Percentiles rank a stretch among this genome's conserved stretches.
These are phyloP conservation scores for Bubo blakistoni DNA, from an alignment of 2,113 vertebrate species.

Conservation along the genomic window DNA sequence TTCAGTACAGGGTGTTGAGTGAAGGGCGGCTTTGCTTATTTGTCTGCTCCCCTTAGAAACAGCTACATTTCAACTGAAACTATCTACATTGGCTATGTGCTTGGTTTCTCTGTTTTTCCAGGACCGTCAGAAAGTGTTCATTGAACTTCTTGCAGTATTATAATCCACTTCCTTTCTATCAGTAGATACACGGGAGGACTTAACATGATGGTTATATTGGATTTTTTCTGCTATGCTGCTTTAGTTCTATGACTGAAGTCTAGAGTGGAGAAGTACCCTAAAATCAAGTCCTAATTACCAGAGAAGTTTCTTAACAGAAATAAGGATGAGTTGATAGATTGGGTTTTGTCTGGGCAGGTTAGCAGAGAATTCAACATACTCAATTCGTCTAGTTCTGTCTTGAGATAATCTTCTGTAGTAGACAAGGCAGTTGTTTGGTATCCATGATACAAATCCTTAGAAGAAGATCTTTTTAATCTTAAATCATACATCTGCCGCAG, in stretches of 20 bases:
- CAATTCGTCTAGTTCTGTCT: background rate
- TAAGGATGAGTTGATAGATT: background rate
- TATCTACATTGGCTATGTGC: background rate
- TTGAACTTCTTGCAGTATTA: background rate
- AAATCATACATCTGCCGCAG: background rate
- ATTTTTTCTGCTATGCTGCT: background rate
- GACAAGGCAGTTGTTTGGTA: background rate
- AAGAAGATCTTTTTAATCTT: background rate
- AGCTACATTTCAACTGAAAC: background rate
- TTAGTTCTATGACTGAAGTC: background rate
- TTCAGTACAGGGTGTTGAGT: background rate
- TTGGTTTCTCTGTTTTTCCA: background rate
- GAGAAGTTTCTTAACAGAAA: background rate
- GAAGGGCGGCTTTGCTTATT: background rate
- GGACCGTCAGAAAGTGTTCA: background rate
- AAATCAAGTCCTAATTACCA: background rate
- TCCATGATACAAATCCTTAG: background rate
- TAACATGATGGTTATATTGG: accelerated
- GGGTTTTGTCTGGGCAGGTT: background rate
- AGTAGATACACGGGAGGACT: background rate
- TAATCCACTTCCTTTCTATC: background rate
- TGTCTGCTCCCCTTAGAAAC: background rate
- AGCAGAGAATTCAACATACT: background rate
- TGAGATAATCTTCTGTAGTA: background rate
- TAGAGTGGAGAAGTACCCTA: background rate